These are phyloP conservation scores for Archips xylosteana DNA, from an alignment of 2,888 invertebrate species.

Conservation along the genomic window DNA sequence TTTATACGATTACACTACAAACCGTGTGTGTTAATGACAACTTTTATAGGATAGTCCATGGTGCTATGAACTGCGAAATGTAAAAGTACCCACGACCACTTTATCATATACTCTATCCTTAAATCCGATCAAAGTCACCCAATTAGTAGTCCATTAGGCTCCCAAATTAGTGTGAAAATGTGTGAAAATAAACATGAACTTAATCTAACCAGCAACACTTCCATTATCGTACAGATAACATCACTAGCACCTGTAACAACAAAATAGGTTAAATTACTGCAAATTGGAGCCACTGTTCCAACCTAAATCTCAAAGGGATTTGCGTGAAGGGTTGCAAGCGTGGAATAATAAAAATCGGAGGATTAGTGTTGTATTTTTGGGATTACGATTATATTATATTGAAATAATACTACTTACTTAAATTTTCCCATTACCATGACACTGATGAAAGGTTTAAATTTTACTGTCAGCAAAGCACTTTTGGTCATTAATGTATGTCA, in stretches of 20 bases:
- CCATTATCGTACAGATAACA: conserved; percentile 24
- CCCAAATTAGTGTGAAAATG: conserved; percentile 22
- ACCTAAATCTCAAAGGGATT: conserved; percentile 56
- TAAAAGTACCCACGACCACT: neutral
- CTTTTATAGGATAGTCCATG: too few relatives aligned
- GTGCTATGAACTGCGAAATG: too few relatives aligned
- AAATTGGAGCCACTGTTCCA: conserved; percentile 64
- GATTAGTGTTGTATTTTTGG: neutral
- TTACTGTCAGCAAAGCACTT: too few relatives aligned
- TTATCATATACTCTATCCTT: neutral
- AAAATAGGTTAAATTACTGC: conserved; percentile 68
- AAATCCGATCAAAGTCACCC: neutral
- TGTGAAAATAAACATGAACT: conserved; percentile 35
- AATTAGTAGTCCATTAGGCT: conserved; percentile 4
- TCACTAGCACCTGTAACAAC: conserved; percentile 40
- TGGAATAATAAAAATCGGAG: neutral
- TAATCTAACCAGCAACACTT: conserved; percentile 27
- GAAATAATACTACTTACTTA: too few relatives aligned
- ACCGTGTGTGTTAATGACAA: too few relatives aligned
- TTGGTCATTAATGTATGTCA: too few relatives aligned
- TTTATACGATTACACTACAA: too few relatives aligned
- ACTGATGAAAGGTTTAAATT: too few relatives aligned
- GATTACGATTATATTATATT: too few relatives aligned
- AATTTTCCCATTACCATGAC: too few relatives aligned
- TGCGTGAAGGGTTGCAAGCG: conserved; percentile 35